A percentile compares a stretch with the other conserved stretches of the same genome.
Conservation (phyloP, 1,140 invertebrate genomes). For the Meloidogyne hapla region DNA sequence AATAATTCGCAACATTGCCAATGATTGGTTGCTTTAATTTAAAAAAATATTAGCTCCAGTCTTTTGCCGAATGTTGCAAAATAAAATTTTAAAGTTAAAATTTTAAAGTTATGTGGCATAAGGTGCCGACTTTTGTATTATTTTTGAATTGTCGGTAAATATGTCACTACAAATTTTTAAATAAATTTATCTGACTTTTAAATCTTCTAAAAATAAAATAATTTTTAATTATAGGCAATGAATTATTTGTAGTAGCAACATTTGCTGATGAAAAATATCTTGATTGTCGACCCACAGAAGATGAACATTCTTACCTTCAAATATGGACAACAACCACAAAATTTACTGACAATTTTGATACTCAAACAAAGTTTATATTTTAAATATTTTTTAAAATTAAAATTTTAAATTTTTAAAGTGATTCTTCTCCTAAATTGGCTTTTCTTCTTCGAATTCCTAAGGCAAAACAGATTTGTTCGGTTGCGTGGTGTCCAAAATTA, state of each 20-base stretch:
- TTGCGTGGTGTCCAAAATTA: slow-evolving; percentile 17
- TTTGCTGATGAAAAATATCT: slow-evolving; percentile 22
- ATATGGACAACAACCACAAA: slow-evolving; percentile 15
- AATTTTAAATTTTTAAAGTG: not conserved
- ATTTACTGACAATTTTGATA: not conserved
- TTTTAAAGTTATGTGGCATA: not conserved
- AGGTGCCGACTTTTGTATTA: not conserved
- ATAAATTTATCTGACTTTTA: not conserved
- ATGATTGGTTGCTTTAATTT: not conserved
- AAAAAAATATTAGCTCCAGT: not conserved
- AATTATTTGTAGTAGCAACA: slow-evolving; percentile 14
- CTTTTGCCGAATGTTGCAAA: slow-evolving; percentile 2
- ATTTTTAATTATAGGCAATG: not conserved
- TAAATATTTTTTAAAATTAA: not conserved
- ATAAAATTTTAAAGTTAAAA: not conserved
- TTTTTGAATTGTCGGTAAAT: slow-evolving; percentile 2
- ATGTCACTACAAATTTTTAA: not conserved
- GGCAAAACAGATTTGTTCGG: slow-evolving; percentile 10
- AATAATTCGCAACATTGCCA: not conserved
- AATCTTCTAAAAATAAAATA: not conserved
- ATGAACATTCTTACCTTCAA: slow-evolving; percentile 16
- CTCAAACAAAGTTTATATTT: not conserved
- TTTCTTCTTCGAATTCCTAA: slow-evolving; percentile 23
- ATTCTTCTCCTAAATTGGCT: not conserved
- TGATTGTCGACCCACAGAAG: not conserved